These are phyloP conservation scores for Leptoclinus maculatus DNA, from an alignment of 2,797 vertebrate genomes.

Conservation along the genomic window DNA sequence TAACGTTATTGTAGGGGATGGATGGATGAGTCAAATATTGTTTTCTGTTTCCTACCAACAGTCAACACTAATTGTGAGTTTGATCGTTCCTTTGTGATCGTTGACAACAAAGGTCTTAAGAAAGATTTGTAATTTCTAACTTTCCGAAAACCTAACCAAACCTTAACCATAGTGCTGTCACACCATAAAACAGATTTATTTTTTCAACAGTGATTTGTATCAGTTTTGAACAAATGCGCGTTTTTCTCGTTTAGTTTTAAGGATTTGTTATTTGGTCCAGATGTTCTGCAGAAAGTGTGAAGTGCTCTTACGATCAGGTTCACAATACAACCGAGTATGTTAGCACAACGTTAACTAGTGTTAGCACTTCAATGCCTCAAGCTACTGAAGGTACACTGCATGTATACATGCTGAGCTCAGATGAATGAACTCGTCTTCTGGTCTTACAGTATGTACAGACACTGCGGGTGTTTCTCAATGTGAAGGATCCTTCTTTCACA, in stretches of 20 bases:
- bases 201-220: neutral
- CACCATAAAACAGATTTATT: neutral
- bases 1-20: too few relatives aligned
- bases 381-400: too few relatives aligned
- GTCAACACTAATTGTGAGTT: neutral
- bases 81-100: neutral
- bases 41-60: neutral
- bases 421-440: neutral
- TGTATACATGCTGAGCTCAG: too few relatives aligned
- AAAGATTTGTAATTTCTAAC: neutral
- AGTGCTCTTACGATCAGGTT: conserved; percentile 1
- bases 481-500: too few relatives aligned
- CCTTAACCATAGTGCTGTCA: neutral
- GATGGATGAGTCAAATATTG: too few relatives aligned
- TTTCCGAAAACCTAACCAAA: neutral
- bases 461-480: neutral
- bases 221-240: neutral
- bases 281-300: neutral
- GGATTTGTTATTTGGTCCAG: neutral
- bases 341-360: too few relatives aligned
- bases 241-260: neutral
- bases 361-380: too few relatives aligned
- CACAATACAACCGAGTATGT: neutral
- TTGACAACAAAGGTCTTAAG: neutral
- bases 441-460: neutral